A percentile compares a stretch with the other conserved stretches of the same genome.
These are phyloP conservation scores for Cebus imitator DNA, from an alignment of 2,113 vertebrate species.

Conservation along the genomic window DNA sequence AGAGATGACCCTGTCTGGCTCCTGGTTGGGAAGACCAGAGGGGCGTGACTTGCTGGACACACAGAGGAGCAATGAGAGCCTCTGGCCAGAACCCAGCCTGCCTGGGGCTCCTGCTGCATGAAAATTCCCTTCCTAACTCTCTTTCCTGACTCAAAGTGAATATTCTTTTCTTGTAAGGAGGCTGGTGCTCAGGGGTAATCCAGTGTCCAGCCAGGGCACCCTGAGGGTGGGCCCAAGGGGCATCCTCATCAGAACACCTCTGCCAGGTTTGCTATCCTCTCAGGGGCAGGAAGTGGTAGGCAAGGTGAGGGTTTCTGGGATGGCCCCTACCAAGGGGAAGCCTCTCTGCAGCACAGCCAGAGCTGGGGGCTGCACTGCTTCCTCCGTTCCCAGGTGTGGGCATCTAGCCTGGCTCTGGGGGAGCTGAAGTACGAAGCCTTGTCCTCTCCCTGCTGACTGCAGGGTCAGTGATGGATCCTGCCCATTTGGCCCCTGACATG, in stretches of 20 bases:
- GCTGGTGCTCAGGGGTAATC: not conserved
- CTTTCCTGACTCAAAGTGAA: not conserved
- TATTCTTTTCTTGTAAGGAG: not conserved
- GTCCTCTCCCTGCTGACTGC: not conserved
- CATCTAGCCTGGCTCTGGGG: not conserved
- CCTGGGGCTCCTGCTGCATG: not conserved
- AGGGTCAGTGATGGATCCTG: not conserved
- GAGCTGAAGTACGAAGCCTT: not conserved
- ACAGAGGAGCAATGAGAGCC: rapidly evolving
- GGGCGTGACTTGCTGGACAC: not conserved
- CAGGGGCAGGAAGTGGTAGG: not conserved
- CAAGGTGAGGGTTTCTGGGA: not conserved
- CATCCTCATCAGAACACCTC: not conserved
- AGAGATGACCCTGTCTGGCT: not conserved
- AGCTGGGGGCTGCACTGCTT: not conserved
- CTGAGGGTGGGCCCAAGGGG: not conserved
- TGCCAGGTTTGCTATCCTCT: not conserved
- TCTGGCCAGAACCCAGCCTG: not conserved
- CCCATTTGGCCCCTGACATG: not conserved
- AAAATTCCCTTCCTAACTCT: not conserved
- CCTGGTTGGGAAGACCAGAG: not conserved
- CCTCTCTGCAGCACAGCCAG: not conserved
- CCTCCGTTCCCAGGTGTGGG: not conserved
- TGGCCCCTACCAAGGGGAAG: not conserved
- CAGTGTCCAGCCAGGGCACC: not conserved